Conservation (phyloP, 2,888 invertebrate genomes). For the Dolomedes plantarius region DNA sequence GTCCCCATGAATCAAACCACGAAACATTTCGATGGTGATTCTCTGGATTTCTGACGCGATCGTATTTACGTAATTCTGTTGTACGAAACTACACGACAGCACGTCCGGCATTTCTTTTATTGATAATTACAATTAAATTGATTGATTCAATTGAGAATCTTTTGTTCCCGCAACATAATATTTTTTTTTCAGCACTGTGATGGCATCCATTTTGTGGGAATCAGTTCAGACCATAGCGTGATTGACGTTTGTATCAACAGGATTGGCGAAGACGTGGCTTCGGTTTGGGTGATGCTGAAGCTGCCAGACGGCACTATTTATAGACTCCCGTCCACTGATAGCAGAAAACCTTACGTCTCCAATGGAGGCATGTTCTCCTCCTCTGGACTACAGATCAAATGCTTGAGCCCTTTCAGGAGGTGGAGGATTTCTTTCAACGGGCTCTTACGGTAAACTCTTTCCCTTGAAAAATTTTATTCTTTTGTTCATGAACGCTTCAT, state of each 20-base stretch:
- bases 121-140: no score
- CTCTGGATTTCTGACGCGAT: no score
- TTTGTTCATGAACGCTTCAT: no score
- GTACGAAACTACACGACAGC: no score
- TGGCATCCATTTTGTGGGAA: slow-evolving; percentile 49
- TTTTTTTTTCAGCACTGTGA: slow-evolving; percentile 36
- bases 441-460: slow-evolving; percentile 35
- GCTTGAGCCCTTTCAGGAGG: slow-evolving; percentile 43
- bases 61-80: no score
- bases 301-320: slow-evolving; percentile 30
- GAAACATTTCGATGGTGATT: no score
- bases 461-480: no score
- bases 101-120: no score
- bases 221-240: slow-evolving; percentile 26
- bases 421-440: slow-evolving; percentile 59
- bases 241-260: slow-evolving; percentile 49
- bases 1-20: no score
- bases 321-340: slow-evolving; percentile 13
- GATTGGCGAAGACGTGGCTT: slow-evolving; percentile 25
- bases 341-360: slow-evolving; percentile 33
- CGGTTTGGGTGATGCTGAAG: slow-evolving; percentile 37
- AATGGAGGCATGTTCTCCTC: slow-evolving; percentile 25
- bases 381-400: slow-evolving; percentile 44
- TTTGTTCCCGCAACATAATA: no score
- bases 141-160: no score